These are phyloP conservation scores for Pseudorectes ferrugineus DNA, from an alignment of 2,113 vertebrate species.

Conservation along the genomic window DNA sequence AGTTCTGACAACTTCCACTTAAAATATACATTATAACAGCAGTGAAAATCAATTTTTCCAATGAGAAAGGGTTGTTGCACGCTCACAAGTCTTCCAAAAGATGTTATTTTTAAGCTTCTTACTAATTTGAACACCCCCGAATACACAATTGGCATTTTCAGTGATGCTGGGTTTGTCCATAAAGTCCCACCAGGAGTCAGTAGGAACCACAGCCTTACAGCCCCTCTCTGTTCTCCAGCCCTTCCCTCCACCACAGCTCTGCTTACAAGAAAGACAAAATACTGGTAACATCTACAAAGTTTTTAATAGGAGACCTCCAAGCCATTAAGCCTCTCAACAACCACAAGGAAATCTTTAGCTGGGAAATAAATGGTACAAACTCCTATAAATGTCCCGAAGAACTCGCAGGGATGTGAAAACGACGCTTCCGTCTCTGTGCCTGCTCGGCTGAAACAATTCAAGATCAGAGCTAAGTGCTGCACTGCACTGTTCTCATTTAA, in stretches of 20 bases:
- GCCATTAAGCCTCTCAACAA: neutral
- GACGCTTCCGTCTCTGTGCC: neutral
- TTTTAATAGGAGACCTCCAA: neutral
- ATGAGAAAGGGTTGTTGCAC: accelerated
- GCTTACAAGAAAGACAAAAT: neutral
- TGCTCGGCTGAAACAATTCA: neutral
- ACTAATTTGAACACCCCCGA: neutral
- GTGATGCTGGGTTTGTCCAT: neutral
- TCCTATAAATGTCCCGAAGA: neutral
- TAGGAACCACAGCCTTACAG: neutral
- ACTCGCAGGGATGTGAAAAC: neutral
- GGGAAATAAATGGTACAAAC: neutral
- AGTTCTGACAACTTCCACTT: neutral
- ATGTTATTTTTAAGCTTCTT: neutral
- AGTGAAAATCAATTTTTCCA: neutral
- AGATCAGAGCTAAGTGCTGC: neutral
- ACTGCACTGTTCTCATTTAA: neutral
- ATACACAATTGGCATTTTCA: neutral
- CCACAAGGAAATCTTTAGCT: neutral
- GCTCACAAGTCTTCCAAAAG: neutral
- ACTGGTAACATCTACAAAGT: neutral
- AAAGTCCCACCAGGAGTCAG: neutral
- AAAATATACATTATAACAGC: neutral
- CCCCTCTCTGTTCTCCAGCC: neutral
- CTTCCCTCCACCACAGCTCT: neutral